phyloP scores from a whole-genome alignment of 2,797 vertebrate species.

The Gambusia yucatana region DNA sequence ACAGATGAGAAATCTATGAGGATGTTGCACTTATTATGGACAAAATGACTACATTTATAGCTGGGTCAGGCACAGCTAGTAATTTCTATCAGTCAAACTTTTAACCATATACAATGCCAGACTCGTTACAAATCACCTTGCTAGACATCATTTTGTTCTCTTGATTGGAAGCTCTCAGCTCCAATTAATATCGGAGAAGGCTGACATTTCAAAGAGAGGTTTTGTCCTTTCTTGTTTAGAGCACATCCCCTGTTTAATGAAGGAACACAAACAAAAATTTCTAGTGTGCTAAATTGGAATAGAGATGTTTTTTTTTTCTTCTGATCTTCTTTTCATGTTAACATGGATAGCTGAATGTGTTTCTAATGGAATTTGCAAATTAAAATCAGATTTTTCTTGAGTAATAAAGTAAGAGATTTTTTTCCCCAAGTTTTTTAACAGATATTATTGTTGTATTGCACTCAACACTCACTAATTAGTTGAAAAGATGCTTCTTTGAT shows the following conservation, averaged over 20 bases:
- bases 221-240: constrained; percentile 67
- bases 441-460: background rate
- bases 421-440: background rate
- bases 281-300: constrained; percentile 29
- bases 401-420: background rate
- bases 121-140: constrained; percentile 76
- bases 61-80: constrained; percentile 61
- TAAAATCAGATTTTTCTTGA: background rate
- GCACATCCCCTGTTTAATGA: constrained; percentile 59
- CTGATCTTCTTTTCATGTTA: constrained; percentile 52
- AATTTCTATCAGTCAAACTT: constrained; percentile 78
- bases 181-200: constrained; percentile 76
- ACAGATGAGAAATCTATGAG: constrained; percentile 19
- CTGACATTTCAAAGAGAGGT: constrained; percentile 73
- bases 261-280: constrained; percentile 55
- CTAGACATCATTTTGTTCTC: constrained; percentile 72
- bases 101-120: constrained; percentile 53
- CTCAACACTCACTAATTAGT: background rate
- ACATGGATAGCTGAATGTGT: constrained; percentile 2
- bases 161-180: constrained; percentile 77
- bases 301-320: constrained; percentile 38
- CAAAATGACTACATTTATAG: constrained; percentile 65
- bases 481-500: background rate
- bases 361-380: constrained; percentile 21
- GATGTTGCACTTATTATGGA: constrained; percentile 49